Percentiles rank a stretch among this genome's conserved stretches.
Evolutionary conservation across 1,140 invertebrate genomes (phyloP).

Genomic region (Lordiphosa collinella): DNA sequence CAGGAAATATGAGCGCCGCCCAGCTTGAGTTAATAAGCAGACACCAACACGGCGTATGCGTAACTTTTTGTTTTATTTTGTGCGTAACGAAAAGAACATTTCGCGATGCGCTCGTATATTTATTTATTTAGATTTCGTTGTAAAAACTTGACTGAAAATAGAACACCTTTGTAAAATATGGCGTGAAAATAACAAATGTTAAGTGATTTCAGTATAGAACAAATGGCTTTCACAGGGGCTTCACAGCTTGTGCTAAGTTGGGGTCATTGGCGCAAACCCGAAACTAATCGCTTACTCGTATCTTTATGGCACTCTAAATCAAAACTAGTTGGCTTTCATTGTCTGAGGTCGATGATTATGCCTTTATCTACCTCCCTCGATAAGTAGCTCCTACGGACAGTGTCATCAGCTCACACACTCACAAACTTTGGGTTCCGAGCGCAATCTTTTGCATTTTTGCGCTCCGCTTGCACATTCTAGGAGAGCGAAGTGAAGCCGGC

Average conservation of each 20-base stretch:
- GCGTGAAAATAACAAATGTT: too few species aligned
- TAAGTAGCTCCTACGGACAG: too few species aligned
- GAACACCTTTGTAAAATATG: background rate
- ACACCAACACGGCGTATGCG: constrained; percentile 55
- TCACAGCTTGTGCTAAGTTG: too few species aligned
- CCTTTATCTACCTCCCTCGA: too few species aligned
- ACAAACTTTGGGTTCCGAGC: too few species aligned
- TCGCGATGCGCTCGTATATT: constrained; percentile 15
- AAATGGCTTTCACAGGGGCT: too few species aligned
- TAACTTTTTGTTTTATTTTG: constrained; percentile 31
- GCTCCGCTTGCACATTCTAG: constrained; percentile 59
- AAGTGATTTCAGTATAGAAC: too few species aligned
- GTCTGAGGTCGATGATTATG: too few species aligned
- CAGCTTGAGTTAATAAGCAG: constrained; percentile 54
- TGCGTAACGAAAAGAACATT: constrained; percentile 33
- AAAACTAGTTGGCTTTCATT: too few species aligned
- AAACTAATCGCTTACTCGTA: too few species aligned
- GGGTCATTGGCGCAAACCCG: too few species aligned
- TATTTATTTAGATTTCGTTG: constrained; percentile 40
- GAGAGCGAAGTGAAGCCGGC: constrained; percentile 13
- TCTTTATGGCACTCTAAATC: too few species aligned
- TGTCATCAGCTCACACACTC: background rate
- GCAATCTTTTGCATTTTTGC: constrained; percentile 18
- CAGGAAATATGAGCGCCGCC: constrained; percentile 43
- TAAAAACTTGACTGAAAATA: constrained; percentile 27